These are phyloP conservation scores for Parelbella ahira DNA, from an alignment of 2,888 invertebrate genomes.

Conservation along the genomic window DNA sequence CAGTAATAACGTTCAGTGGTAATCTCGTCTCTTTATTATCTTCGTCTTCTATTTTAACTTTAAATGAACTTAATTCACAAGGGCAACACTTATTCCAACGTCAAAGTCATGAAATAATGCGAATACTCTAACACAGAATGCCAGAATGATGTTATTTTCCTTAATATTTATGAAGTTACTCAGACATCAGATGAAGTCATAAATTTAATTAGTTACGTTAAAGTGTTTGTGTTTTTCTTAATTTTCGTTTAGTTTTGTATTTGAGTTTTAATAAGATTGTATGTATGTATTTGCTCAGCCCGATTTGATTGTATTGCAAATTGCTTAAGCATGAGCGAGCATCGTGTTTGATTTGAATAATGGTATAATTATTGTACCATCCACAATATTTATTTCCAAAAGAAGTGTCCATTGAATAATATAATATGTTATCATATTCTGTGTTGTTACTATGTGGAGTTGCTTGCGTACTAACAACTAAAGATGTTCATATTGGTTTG, in stretches of 20 bases:
- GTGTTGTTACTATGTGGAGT: constrained; percentile 25
- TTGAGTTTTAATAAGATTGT: constrained; percentile 3
- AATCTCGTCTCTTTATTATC: too few relatives aligned
- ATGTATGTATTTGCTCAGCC: constrained; percentile 1
- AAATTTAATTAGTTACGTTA: constrained; percentile 14
- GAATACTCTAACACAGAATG: too few relatives aligned
- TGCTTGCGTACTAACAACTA: constrained; percentile 23
- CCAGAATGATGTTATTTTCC: too few relatives aligned
- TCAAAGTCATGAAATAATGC: too few relatives aligned
- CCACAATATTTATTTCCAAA: too few relatives aligned
- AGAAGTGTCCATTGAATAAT: too few relatives aligned
- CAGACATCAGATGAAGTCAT: constrained; percentile 13
- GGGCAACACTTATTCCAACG: too few relatives aligned
- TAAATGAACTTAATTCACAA: too few relatives aligned
- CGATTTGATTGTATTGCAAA: constrained; percentile 16
- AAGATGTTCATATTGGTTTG: constrained; percentile 21
- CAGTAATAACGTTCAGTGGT: too few relatives aligned
- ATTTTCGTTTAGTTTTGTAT: constrained; percentile 4
- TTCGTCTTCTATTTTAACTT: too few relatives aligned
- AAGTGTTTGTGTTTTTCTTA: constrained; percentile 15
- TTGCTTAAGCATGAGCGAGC: constrained; percentile 6
- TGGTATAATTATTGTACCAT: constrained; percentile 2
- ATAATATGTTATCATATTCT: constrained; percentile 28
- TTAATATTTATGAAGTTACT: constrained; percentile 12
- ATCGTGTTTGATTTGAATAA: constrained; percentile 6